Evolutionary conservation across 2,888 invertebrate species (phyloP), one percentile per base, ranked within the genome.

Genomic region (Cordilura impudica): DNA sequence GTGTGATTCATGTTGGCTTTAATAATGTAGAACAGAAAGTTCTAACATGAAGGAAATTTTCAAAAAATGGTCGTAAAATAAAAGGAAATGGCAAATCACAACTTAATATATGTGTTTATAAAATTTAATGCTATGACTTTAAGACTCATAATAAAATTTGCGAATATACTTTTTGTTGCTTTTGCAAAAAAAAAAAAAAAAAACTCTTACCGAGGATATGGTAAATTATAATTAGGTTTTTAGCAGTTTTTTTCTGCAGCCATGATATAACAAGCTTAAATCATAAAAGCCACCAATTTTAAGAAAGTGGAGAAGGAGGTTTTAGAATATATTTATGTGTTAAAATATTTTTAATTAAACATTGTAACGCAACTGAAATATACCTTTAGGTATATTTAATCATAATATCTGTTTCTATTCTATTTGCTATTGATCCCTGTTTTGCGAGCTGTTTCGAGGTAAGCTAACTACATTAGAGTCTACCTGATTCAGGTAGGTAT

Each of bases 161-260:
- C 12, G 12, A 35, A 35, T 35, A 35, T 35, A 35, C 6, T 26
- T 26, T 26, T 4, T 26, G 26, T 35, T 12, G 12, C 12, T 35
- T 10, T 35, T 63, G 21, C 21, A 63, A 49, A 51, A 63, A n/a
- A n/a, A n/a, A n/a, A n/a, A n/a, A n/a, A n/a, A n/a, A n/a, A n/a
- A n/a, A n/a, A n/a, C n/a, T 49, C n/a, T 31, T 49, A 49, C 63
- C 63, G 31, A 31, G 18, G 63, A 35, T 49, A 49, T 63, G 49
- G 49, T 63, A 63, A 63, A 63, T 63, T 63, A 49, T 63, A 63
- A 63, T 49, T 63, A 63, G 35, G 19, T 19, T 31, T 12, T 49
- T 19, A 63, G 49, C 19, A 31, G 31, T 61, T 61, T 49, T 16
- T 49, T 45, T 8, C 8, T 31, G 2, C 2, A 4, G 2, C 5